Conservation (phyloP, 2,888 invertebrate genomes). For the Melanotus villosus region DNA sequence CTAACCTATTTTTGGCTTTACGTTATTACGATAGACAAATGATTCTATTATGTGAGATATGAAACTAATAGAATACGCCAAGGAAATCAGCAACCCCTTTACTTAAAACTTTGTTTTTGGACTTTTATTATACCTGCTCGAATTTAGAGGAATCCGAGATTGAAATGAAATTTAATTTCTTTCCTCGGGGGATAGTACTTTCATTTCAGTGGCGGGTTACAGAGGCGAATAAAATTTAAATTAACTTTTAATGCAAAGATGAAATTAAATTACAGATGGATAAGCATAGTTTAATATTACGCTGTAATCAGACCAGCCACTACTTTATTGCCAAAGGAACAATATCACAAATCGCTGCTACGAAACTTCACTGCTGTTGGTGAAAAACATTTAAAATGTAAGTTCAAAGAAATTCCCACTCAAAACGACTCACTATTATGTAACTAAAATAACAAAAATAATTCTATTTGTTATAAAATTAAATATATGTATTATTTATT, state of each 20-base stretch:
- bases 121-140: neutral
- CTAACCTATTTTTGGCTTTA: neutral
- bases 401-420: too few species aligned
- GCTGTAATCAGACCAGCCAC: too few species aligned
- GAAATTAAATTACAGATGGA: conserved; percentile 4
- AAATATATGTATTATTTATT: too few species aligned
- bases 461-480: too few species aligned
- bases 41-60: neutral
- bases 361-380: too few species aligned
- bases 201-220: neutral
- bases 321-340: too few species aligned
- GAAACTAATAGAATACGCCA: conserved; percentile 1
- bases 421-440: too few species aligned
- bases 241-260: neutral
- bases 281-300: neutral
- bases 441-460: too few species aligned
- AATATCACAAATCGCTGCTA: too few species aligned
- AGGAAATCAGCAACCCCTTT: conserved; percentile 18
- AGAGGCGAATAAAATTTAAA: conserved; percentile 5
- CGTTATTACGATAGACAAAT: neutral
- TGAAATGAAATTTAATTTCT: conserved; percentile 24
- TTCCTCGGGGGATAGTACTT: neutral
- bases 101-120: neutral
- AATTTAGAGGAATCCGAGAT: conserved; percentile 2
- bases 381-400: too few species aligned